These are phyloP conservation scores for Acanthococcus lagerstroemiae DNA, from an alignment of 2,888 invertebrate genomes.

Conservation along the genomic window DNA sequence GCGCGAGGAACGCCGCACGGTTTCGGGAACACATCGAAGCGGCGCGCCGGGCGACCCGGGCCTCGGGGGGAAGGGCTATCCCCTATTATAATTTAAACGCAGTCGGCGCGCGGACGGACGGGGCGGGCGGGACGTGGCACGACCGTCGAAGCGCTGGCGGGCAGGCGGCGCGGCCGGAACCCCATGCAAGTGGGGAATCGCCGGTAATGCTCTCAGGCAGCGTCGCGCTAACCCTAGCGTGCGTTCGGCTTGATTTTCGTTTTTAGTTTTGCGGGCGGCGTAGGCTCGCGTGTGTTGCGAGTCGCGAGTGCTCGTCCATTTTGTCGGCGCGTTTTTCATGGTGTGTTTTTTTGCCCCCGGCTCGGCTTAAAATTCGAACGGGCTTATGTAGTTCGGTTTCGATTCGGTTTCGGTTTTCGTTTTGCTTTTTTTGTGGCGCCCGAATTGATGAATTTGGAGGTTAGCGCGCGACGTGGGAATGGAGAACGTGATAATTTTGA, in stretches of 20 bases:
- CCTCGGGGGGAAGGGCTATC: conserved; percentile 27
- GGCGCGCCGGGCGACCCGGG: conserved; percentile 1
- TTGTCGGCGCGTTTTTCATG: not conserved
- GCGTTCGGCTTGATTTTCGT: conserved; percentile 8
- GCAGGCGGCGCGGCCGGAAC: conserved; percentile 16
- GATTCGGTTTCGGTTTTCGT: not conserved
- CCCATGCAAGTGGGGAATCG: conserved; percentile 25
- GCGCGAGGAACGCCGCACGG: not conserved
- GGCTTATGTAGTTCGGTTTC: not conserved
- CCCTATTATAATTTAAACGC: conserved; percentile 20
- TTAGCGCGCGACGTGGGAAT: too few species aligned
- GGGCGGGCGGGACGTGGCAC: not conserved
- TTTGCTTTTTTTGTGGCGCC: too few species aligned
- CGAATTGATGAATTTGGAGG: too few species aligned
- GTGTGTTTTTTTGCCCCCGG: conserved; percentile 2
- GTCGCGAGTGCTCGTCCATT: conserved; percentile 1
- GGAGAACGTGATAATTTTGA: conserved; percentile 12
- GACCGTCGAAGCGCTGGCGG: not conserved
- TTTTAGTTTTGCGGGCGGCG: conserved; percentile 1
- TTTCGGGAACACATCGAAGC: conserved; percentile 7
- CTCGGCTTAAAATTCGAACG: not conserved
- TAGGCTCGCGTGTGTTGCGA: not conserved
- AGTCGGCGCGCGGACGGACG: not conserved
- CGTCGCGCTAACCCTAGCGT: conserved; percentile 16
- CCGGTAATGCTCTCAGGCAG: conserved; percentile 20